Evolutionary conservation across 2,113 vertebrate genomes (phyloP).

Genomic region (Prolemur simus): DNA sequence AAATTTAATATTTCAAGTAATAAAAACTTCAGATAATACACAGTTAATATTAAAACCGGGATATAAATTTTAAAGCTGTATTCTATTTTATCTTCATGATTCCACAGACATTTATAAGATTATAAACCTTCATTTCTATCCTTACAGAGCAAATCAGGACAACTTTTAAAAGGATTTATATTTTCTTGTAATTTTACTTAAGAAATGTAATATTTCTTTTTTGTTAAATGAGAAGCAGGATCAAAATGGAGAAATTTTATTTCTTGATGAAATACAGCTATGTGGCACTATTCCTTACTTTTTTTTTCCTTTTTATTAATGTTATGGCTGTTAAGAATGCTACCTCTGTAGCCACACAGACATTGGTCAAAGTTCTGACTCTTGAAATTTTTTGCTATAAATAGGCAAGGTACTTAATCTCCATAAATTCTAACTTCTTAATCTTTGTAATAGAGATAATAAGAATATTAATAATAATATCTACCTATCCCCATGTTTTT

Average conservation of each 20-base stretch:
- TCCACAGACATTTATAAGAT: not conserved
- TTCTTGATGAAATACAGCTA: not conserved
- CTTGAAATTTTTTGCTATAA: not conserved
- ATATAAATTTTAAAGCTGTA: not conserved
- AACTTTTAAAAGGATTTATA: not conserved
- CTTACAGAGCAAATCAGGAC: not conserved
- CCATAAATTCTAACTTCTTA: not conserved
- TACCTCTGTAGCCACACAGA: not conserved
- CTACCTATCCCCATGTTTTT: not conserved
- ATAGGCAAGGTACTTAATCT: not conserved
- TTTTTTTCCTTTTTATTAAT: not conserved
- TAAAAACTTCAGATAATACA: constrained; percentile 12
- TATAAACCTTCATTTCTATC: not conserved
- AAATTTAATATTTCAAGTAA: not conserved
- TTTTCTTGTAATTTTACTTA: not conserved
- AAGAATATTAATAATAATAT: not conserved
- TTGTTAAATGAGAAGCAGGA: not conserved
- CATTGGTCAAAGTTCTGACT: not conserved
- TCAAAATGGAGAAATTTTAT: not conserved
- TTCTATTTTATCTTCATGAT: not conserved
- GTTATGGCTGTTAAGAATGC: not conserved
- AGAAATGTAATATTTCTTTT: not conserved
- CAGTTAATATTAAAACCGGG: constrained; percentile 8
- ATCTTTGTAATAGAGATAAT: not conserved
- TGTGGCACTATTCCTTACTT: not conserved